Evolutionary conservation across 2,888 invertebrate genomes (phyloP), one percentile per base, ranked within the genome.

Genomic region (Ariolimax columbianus): DNA sequence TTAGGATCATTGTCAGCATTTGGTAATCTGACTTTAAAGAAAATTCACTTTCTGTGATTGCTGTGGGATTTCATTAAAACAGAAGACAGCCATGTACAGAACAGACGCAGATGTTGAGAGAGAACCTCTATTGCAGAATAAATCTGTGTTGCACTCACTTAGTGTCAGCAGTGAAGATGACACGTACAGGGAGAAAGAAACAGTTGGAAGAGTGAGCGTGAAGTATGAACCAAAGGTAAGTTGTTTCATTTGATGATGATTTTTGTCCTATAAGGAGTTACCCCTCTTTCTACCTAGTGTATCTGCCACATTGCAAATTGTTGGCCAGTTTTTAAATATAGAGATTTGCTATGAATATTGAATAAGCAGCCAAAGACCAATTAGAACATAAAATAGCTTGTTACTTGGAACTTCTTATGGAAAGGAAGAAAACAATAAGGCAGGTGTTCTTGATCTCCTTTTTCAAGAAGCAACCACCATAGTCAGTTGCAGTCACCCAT

Each of bases 191-290:
- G 59, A 83, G 19, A 77, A 38, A 43, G 66, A 68, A 26, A 38
- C 26, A 36, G 51, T 36, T 11, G 73, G 79, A 63, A 66, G 73
- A 47, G 66, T 86, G 23, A 66, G 73, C 36, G 79, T 80, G 0
- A 59, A 83, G 38, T 86, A 86, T 66, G 79, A 80, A 68, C 86
- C 86, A 68, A 86, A 83, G 83, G 86, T 86, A n/a, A 51, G 85
- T 7, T 26, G 3, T 38, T 3, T 40, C 23, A 72, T 40, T 19
- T 78, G 23, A 26, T 1, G 19, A 23, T 78, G 23, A 36, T 55
- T 59, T 78, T 33, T 33, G 14, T 63, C 11, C 3, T 36, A 38
- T 78, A 4, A 33, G n/a, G n/a, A n/a, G n/a, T n/a, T n/a, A n/a
- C n/a, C n/a, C n/a, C n/a, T n/a, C n/a, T n/a, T n/a, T n/a, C n/a